These are phyloP conservation scores for Eubasilissa regina DNA, from an alignment of 1,140 invertebrate species.

Conservation along the genomic window DNA sequence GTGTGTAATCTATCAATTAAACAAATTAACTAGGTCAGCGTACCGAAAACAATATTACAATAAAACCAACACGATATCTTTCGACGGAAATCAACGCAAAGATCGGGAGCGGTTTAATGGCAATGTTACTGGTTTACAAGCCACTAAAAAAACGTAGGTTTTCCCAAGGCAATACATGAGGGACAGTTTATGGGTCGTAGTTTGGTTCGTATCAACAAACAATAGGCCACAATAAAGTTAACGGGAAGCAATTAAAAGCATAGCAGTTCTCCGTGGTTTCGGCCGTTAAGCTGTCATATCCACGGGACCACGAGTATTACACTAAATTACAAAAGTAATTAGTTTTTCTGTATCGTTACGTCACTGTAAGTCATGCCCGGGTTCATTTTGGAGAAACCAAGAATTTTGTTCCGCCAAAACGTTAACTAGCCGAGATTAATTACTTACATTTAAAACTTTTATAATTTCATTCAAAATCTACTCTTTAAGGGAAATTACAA, in stretches of 20 bases:
- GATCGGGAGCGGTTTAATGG: slow-evolving; percentile 2
- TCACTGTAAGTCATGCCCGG: background rate
- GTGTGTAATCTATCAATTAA: too few relatives aligned
- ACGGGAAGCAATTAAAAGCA: slow-evolving; percentile 54
- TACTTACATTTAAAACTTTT: too few relatives aligned
- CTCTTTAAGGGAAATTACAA: too few relatives aligned
- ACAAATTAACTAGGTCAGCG: too few relatives aligned
- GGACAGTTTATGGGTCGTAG: slow-evolving; percentile 50
- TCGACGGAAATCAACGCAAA: background rate
- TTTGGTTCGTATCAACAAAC: slow-evolving; percentile 52
- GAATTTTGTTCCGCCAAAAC: too few relatives aligned
- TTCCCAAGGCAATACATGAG: slow-evolving; percentile 26
- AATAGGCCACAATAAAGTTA: slow-evolving; percentile 56
- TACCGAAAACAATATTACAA: too few relatives aligned
- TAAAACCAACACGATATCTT: too few relatives aligned
- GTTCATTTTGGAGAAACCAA: background rate
- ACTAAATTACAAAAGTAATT: slow-evolving; percentile 60
- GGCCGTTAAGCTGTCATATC: slow-evolving; percentile 59
- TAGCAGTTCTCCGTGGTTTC: slow-evolving; percentile 15
- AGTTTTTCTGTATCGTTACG: slow-evolving; percentile 52
- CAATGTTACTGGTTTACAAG: slow-evolving; percentile 10
- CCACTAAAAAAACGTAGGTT: slow-evolving; percentile 19
- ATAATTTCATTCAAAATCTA: too few relatives aligned
- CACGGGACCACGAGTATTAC: slow-evolving; percentile 53
- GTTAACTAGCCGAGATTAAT: too few relatives aligned